Evolutionary conservation across 2,113 vertebrate genomes (phyloP).

Genomic region (Circaetus gallicus): DNA sequence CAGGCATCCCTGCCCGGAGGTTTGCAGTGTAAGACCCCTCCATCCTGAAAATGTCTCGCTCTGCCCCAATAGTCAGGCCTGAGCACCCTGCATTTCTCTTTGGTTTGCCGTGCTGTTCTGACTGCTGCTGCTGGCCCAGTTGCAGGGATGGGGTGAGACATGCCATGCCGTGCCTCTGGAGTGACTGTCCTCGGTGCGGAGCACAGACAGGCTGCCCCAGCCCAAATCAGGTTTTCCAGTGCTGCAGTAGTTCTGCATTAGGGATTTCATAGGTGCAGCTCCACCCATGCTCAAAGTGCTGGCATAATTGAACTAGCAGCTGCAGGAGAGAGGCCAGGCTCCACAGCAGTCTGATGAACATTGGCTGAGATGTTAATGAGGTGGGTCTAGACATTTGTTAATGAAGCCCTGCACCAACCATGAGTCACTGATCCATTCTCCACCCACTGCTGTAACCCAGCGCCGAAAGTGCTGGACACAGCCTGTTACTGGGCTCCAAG

Average conservation of each 20-base stretch:
- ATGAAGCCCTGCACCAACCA: not conserved
- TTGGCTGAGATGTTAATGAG: not conserved
- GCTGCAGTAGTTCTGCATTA: not conserved
- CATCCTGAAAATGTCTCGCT: rapidly evolving
- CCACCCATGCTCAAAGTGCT: not conserved
- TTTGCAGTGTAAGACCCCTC: not conserved
- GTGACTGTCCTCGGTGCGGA: rapidly evolving
- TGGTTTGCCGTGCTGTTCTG: not conserved
- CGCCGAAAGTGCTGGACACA: not conserved
- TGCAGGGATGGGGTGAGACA: rapidly evolving
- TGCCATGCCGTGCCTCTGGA: rapidly evolving
- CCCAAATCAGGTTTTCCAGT: not conserved
- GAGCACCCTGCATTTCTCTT: not conserved
- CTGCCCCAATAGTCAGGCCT: not conserved
- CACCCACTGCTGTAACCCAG: not conserved
- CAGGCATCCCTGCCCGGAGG: not conserved
- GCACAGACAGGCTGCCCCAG: not conserved
- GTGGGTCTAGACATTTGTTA: not conserved
- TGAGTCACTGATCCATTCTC: not conserved
- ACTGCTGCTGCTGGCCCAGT: not conserved
- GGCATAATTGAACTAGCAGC: not conserved
- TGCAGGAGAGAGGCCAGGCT: not conserved
- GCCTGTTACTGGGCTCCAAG: not conserved
- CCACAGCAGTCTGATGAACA: not conserved
- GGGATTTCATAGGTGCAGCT: not conserved